These are phyloP conservation scores for Cariama cristata DNA, from an alignment of 2,113 vertebrate genomes.

Conservation along the genomic window DNA sequence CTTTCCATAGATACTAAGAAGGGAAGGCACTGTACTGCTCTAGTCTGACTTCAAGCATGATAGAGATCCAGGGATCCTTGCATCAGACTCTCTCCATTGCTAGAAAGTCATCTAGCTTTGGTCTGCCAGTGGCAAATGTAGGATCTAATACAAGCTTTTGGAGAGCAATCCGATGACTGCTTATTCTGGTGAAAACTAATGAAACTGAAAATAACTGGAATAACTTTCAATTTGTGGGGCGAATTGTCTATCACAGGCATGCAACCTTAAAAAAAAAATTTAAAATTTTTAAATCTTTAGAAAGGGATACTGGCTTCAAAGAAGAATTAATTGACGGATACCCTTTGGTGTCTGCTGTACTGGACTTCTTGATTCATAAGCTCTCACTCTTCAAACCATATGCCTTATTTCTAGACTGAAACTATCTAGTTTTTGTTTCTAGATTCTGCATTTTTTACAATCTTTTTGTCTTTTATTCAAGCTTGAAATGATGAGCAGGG, in stretches of 20 bases:
- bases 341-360: not conserved
- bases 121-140: not conserved
- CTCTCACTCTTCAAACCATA: not conserved
- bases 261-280: not conserved
- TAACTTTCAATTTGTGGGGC: not conserved
- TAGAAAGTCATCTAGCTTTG: not conserved
- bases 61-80: not conserved
- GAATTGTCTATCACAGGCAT: not conserved
- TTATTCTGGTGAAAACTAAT: not conserved
- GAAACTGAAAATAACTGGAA: slow-evolving; percentile 7
- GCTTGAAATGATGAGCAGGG: not conserved
- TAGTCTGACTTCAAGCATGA: not conserved
- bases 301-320: not conserved
- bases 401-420: not conserved
- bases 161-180: not conserved
- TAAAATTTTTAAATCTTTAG: not conserved
- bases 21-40: not conserved
- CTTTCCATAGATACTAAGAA: accelerated
- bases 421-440: not conserved
- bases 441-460: not conserved
- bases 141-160: not conserved
- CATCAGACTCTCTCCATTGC: not conserved
- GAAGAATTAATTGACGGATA: not conserved
- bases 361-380: not conserved
- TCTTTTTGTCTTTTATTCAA: not conserved